Evolutionary conservation across 2,113 vertebrate genomes (phyloP), one percentile per base, ranked within the genome.

Genomic region (Pantherophis guttatus): DNA sequence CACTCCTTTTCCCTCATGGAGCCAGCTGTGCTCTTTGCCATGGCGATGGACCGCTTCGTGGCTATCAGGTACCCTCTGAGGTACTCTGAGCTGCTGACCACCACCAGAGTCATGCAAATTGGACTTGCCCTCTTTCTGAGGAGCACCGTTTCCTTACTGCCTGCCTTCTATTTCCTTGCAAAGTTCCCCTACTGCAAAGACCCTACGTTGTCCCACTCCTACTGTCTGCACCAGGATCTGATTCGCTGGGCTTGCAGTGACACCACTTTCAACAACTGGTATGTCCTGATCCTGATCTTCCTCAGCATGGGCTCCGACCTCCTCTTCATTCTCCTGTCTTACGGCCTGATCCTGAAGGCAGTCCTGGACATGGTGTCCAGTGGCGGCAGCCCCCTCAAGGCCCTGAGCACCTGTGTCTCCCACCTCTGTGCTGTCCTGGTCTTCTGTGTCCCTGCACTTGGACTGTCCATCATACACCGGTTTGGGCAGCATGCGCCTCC

Each of bases 261-360:
- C 62, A 90, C 48, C 29, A 23, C 48, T 1, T 33, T 75, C 62
- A 90, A 52, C 50, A 53, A 52, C 29, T 19, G 11, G 6, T 75
- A 75, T 3, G 26, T 29, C 29, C 48, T 70, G 48, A 4, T 29
- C 62, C 3, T 75, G 17, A 90, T 90, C 89, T 62, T 90, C 26
- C 48, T 70, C 29, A 90, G 59, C 48, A 53, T 75, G 62, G 89
- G 89, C 50, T 75, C 48, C 1, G 89, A 90, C 15, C 89, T 90
- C 15, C 62, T 90, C 89, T 90, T 90, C 89, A 90, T 90, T 11
- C 89, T 90, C 59, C 5, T 90, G 29, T 75, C 89, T 48, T 90
- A 90, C 48, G 24, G 89, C 62, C 62, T 70, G 5, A 90, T 90
- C 89, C 89, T 90, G 15, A 90, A 29, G 89, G 5, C 89, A 2